phyloP scores from a whole-genome alignment of 2,113 vertebrate genomes.

The Osmerus mordax region DNA sequence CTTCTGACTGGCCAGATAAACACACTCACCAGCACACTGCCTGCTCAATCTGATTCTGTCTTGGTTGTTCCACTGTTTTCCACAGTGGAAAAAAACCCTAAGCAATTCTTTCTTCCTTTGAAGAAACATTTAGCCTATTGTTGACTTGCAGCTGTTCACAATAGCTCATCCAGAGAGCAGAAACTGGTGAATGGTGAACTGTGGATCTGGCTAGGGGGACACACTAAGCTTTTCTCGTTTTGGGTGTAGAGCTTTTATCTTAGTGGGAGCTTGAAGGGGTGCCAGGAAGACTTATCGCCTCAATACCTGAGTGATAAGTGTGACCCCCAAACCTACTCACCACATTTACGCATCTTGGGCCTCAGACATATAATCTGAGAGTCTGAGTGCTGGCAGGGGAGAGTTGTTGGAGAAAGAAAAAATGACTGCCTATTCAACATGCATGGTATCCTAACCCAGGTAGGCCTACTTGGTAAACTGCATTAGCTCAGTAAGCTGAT shows the following conservation, averaged over 20 bases:
- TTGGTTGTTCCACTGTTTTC: constrained; percentile 40
- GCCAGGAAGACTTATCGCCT: constrained; percentile 42
- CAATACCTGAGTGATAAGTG: constrained; percentile 37
- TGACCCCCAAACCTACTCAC: constrained; percentile 6
- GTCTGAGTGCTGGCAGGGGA: not conserved
- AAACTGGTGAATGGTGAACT: not conserved
- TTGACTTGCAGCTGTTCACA: constrained; percentile 18
- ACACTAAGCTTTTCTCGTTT: constrained; percentile 10
- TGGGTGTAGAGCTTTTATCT: constrained; percentile 52
- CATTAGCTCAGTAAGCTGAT: not conserved
- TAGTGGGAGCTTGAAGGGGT: constrained; percentile 33
- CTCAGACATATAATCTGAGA: not conserved
- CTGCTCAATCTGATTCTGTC: constrained; percentile 34
- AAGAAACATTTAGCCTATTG: constrained; percentile 15
- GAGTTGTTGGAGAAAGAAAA: too few species aligned
- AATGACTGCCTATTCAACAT: not conserved
- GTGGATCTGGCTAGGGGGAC: constrained; percentile 22
- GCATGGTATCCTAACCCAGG: not conserved
- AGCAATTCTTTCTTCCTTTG: constrained; percentile 38
- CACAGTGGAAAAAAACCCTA: constrained; percentile 39
- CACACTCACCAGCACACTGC: constrained; percentile 40
- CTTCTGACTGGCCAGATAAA: constrained; percentile 38
- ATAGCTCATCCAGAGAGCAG: constrained; percentile 22
- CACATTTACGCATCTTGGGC: constrained; percentile 21
- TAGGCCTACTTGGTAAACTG: not conserved